These are phyloP conservation scores for Copidosoma aretas DNA, from an alignment of 2,888 invertebrate species.

Conservation along the genomic window DNA sequence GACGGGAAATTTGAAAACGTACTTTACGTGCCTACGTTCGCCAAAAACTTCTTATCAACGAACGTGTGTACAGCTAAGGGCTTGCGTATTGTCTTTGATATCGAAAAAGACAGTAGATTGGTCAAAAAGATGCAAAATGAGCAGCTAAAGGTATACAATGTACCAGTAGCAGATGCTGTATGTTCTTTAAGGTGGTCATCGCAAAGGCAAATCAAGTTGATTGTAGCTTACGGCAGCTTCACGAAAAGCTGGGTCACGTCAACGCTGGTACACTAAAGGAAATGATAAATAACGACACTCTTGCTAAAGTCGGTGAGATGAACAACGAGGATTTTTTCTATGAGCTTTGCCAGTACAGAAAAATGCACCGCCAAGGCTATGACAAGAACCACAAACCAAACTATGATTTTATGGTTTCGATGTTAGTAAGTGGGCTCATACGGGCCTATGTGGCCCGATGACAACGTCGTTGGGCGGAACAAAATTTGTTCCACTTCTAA, in stretches of 20 bases:
- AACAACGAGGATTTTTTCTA: background rate
- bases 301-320: background rate
- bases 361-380: background rate
- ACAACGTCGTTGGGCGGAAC: background rate
- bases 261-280: background rate
- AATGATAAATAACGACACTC: background rate
- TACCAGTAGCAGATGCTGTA: no score
- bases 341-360: background rate
- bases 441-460: background rate
- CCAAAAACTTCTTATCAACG: conserved; percentile 45
- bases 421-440: background rate
- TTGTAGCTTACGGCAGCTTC: background rate
- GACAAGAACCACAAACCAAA: background rate
- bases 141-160: background rate
- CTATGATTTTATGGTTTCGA: no score
- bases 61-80: conserved; percentile 36
- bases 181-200: no score
- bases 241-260: conserved; percentile 9
- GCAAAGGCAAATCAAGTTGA: background rate
- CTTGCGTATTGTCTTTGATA: background rate
- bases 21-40: conserved; percentile 42
- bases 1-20: conserved; percentile 39
- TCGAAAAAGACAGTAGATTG: no score
- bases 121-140: no score
- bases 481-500: background rate